A percentile compares a stretch with the other conserved stretches of the same genome.
Evolutionary conservation across 2,888 invertebrate species (phyloP).

Genomic region (Dinocampus coccinellae): DNA sequence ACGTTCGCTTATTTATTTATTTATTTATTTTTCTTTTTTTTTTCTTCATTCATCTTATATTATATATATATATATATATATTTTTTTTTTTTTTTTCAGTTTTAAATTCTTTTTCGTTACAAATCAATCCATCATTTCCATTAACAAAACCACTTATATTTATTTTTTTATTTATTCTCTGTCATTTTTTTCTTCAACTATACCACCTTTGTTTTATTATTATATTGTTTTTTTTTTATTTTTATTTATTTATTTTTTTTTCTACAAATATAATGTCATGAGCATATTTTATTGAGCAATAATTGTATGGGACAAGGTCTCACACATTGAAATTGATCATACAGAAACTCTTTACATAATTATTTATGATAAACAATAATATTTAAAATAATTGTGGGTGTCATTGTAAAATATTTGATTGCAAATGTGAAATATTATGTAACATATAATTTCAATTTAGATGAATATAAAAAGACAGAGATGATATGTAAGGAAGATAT

Average conservation of each 20-base stretch:
- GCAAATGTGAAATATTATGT: background rate
- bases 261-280: background rate
- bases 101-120: conserved; percentile 9
- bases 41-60: too few species aligned
- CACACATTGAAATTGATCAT: background rate
- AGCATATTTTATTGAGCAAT: background rate
- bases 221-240: too few species aligned
- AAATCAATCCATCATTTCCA: conserved; percentile 20
- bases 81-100: conserved; percentile 40
- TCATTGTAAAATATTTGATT: conserved; percentile 1
- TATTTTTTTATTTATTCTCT: too few species aligned
- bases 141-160: conserved; percentile 6
- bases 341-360: conserved; percentile 3
- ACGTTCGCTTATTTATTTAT: conserved; percentile 31
- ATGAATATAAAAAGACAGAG: background rate
- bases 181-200: too few species aligned
- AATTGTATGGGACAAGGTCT: background rate
- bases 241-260: background rate
- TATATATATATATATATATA: too few species aligned
- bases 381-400: background rate
- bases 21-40: background rate
- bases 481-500: background rate
- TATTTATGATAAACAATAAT: background rate
- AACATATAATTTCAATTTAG: background rate
- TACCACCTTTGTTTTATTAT: too few species aligned